phyloP scores from a whole-genome alignment of 2,888 invertebrate species.

The Physocephala rufipes region DNA sequence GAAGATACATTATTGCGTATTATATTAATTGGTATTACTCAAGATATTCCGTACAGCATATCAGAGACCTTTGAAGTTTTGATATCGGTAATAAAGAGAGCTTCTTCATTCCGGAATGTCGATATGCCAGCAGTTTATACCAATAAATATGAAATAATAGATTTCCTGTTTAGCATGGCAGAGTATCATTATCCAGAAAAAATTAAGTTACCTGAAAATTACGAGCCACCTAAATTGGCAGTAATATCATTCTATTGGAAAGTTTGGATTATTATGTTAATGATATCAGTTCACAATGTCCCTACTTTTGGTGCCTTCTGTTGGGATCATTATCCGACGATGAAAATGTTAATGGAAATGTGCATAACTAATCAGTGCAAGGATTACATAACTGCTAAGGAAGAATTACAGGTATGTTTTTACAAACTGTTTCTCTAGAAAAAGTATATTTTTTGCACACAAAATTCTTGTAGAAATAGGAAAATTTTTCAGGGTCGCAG shows the following conservation, averaged over 20 bases:
- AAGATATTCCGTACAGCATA: constrained; percentile 83
- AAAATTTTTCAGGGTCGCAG: too few species aligned
- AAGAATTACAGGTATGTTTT: constrained; percentile 71
- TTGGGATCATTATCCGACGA: constrained; percentile 90
- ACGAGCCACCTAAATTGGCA: constrained; percentile 83
- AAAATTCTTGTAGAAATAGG: too few species aligned
- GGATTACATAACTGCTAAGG: constrained; percentile 70
- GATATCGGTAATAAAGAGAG: constrained; percentile 84
- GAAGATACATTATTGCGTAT: constrained; percentile 86
- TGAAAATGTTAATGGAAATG: constrained; percentile 93
- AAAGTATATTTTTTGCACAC: too few species aligned
- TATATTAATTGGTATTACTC: constrained; percentile 77
- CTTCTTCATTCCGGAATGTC: constrained; percentile 79
- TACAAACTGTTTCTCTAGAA: too few species aligned
- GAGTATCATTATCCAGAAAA: constrained; percentile 94
- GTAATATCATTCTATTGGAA: constrained; percentile 96
- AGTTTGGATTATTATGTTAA: constrained; percentile 86
- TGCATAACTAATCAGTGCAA: constrained; percentile 84
- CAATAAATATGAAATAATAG: constrained; percentile 85
- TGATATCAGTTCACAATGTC: constrained; percentile 94
- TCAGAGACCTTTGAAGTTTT: constrained; percentile 87
- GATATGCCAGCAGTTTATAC: constrained; percentile 78
- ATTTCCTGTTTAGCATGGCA: constrained; percentile 88
- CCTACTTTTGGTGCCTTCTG: constrained; percentile 84
- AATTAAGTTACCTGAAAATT: constrained; percentile 85